A percentile compares a stretch with the other conserved stretches of the same genome.
Conservation (phyloP, 2,797 vertebrate genomes). For the Columba guinea region DNA sequence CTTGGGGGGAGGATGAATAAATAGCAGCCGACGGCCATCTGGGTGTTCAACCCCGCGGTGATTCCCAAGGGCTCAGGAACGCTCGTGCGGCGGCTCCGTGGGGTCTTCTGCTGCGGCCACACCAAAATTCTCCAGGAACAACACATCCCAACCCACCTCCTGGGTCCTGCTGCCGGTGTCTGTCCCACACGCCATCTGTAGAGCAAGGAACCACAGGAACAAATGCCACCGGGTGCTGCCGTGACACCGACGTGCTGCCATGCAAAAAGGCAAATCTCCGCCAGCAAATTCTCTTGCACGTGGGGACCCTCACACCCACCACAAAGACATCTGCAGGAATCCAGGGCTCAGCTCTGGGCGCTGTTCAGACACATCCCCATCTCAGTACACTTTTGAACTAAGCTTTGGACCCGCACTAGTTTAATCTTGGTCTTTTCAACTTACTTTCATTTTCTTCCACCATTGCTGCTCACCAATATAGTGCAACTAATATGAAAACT, state of each 20-base stretch:
- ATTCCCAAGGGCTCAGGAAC: neutral
- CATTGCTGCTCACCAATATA: neutral
- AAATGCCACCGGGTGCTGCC: neutral
- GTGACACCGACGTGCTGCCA: fast-evolving
- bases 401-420: neutral
- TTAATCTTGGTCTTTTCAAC: neutral
- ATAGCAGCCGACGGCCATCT: neutral
- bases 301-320: neutral
- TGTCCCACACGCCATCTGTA: neutral
- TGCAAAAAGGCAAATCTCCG: fast-evolving
- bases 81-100: fast-evolving
- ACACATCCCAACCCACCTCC: fast-evolving
- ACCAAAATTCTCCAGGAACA: neutral
- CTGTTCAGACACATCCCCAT: neutral
- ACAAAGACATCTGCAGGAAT: neutral
- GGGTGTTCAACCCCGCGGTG: neutral
- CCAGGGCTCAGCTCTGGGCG: neutral
- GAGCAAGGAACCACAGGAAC: fast-evolving
- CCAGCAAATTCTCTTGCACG: neutral
- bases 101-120: neutral
- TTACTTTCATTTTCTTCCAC: fast-evolving
- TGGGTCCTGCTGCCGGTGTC: neutral
- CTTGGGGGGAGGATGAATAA: neutral
- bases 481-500: neutral
- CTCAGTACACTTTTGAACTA: neutral